Evolutionary conservation across 2,888 invertebrate genomes (phyloP), one percentile per base, ranked within the genome.

Genomic region (Cryptophagus acutangulus): DNA sequence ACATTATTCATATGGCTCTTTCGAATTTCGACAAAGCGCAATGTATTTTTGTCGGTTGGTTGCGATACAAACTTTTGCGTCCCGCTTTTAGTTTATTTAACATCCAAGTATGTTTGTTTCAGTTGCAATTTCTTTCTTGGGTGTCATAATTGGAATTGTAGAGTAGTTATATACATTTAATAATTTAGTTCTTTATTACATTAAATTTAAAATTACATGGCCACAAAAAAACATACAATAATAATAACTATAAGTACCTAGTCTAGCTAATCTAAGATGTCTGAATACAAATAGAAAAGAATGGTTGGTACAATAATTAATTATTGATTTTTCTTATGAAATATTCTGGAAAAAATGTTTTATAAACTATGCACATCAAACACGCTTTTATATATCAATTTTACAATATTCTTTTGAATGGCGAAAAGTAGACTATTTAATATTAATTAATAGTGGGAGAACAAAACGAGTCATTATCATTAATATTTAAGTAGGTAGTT

Each of bases 121-220:
- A n/a, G n/a, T n/a, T n/a, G n/a, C n/a, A n/a, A n/a, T n/a, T n/a
- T n/a, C n/a, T n/a, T n/a, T n/a, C n/a, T n/a, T n/a, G n/a, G n/a
- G n/a, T n/a, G n/a, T n/a, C n/a, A n/a, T n/a, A n/a, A n/a, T n/a
- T n/a, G n/a, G n/a, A n/a, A n/a, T n/a, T n/a, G n/a, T n/a, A n/a
- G n/a, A n/a, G n/a, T n/a, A n/a, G n/a, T n/a, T n/a, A n/a, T n/a
- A n/a, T n/a, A n/a, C n/a, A n/a, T n/a, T n/a, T 31, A 57, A 57
- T 61, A 56, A 61, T 56, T 68, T 65, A 67, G 60, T 64, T 65
- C 62, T 69, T 70, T 69, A 70, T 69, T 70, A 69, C 69, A 68
- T 68, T 70, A 70, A 69, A 69, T 67, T 69, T 69, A 69, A 69
- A 69, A 69, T 69, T 69, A 70, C 70, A 70, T 70, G 70, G 70